phyloP scores from a whole-genome alignment of 2,797 vertebrate genomes.

The Eulemur coronatus region DNA sequence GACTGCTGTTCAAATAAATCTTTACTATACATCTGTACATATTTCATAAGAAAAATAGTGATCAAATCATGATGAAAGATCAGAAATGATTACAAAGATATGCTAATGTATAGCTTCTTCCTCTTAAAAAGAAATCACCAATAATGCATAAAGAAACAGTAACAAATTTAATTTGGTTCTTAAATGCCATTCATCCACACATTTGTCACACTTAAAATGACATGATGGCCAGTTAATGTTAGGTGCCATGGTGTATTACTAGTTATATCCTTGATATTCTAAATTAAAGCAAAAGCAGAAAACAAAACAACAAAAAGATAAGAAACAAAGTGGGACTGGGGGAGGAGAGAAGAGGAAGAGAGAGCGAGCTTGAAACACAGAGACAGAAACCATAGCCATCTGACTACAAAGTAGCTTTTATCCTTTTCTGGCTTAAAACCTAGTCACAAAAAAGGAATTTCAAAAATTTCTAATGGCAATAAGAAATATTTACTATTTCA shows the following conservation, averaged over 20 bases:
- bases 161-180: slow-evolving; percentile 61
- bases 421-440: slow-evolving; percentile 76
- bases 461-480: slow-evolving; percentile 76
- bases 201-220: slow-evolving; percentile 72
- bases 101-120: background rate
- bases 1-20: background rate
- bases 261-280: slow-evolving; percentile 68
- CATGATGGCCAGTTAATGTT: slow-evolving; percentile 44
- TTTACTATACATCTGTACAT: background rate
- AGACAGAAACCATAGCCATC: background rate
- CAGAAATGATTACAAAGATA: slow-evolving; percentile 16
- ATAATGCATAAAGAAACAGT: background rate
- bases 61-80: slow-evolving; percentile 1
- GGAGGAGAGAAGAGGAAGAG: background rate
- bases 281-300: slow-evolving; percentile 75
- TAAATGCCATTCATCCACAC: slow-evolving; percentile 57
- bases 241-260: slow-evolving; percentile 20
- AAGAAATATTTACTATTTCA: slow-evolving; percentile 74
- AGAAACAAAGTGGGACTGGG: background rate
- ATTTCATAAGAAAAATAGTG: background rate
- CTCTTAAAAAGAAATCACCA: background rate
- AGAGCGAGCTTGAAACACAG: background rate
- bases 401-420: slow-evolving; percentile 77
- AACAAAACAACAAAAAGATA: slow-evolving; percentile 22
- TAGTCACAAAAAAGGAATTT: slow-evolving; percentile 79